phyloP scores from a whole-genome alignment of 2,888 invertebrate species.

The Cosmorhoe ocellata region DNA sequence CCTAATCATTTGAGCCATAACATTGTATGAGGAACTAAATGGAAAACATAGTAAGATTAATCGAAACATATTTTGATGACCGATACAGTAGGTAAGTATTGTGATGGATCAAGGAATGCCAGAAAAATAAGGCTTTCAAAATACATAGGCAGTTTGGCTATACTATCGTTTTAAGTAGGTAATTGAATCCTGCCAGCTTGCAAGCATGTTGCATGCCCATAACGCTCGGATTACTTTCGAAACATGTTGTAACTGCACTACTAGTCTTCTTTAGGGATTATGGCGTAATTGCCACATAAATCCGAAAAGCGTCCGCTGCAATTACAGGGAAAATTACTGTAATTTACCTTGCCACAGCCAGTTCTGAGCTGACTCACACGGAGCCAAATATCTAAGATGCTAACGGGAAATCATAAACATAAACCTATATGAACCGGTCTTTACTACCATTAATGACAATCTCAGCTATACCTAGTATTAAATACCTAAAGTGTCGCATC shows the following conservation, averaged over 20 bases:
- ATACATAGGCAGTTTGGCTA: no score
- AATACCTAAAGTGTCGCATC: constrained; percentile 21
- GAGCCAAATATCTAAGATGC: constrained; percentile 47
- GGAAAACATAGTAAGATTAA: no score
- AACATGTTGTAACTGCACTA: constrained; percentile 45
- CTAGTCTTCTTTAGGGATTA: constrained; percentile 45
- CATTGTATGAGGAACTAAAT: no score
- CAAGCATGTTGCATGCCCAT: constrained; percentile 20
- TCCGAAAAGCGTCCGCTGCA: constrained; percentile 50
- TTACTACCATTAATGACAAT: constrained; percentile 43
- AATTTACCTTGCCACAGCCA: constrained; percentile 47
- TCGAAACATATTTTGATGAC: no score
- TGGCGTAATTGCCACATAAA: constrained; percentile 55
- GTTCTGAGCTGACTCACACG: constrained; percentile 16
- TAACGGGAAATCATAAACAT: constrained; percentile 52
- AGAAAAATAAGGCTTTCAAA: no score
- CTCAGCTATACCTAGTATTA: constrained; percentile 23
- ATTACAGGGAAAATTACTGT: constrained; percentile 53
- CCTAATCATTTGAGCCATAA: no score
- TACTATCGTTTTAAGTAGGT: constrained; percentile 1
- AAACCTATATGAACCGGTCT: constrained; percentile 55
- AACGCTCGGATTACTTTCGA: constrained; percentile 41
- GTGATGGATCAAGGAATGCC: no score
- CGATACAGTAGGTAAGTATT: no score
- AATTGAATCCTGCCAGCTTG: constrained; percentile 8